phyloP scores from a whole-genome alignment of 2,797 vertebrate genomes.

The Neosalanx taihuensis region DNA sequence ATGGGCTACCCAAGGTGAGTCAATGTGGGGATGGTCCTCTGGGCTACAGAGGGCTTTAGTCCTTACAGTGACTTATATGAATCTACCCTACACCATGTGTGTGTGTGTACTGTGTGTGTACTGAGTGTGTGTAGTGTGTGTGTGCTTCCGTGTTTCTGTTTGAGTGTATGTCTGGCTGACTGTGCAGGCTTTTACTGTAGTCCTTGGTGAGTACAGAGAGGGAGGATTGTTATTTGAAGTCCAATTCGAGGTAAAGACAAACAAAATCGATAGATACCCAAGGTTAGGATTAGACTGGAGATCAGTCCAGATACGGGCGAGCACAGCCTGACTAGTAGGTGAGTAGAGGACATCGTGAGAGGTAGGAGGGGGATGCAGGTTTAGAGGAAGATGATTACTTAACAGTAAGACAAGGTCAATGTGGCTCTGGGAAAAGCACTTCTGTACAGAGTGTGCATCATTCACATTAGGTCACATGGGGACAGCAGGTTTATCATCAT shows the following conservation, averaged over 20 bases:
- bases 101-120: conserved; percentile 4
- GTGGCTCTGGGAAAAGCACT: conserved; percentile 24
- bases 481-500: conserved; percentile 6
- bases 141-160: neutral
- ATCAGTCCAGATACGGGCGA: conserved; percentile 38
- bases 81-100: neutral
- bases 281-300: conserved; percentile 32
- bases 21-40: conserved; percentile 20
- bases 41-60: conserved; percentile 34
- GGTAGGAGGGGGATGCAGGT: conserved; percentile 23
- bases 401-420: conserved; percentile 24
- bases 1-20: conserved; percentile 24
- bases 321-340: conserved; percentile 40
- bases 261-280: conserved; percentile 40
- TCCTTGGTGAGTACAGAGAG: conserved; percentile 70
- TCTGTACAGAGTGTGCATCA: conserved; percentile 13
- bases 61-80: neutral
- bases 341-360: conserved; percentile 42
- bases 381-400: conserved; percentile 7
- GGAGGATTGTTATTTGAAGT: conserved; percentile 44
- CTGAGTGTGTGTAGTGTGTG: neutral
- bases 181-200: conserved; percentile 76
- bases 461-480: conserved; percentile 17
- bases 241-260: conserved; percentile 58
- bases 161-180: conserved; percentile 50